A percentile compares a stretch with the other conserved stretches of the same genome.
Evolutionary conservation across 2,113 vertebrate species (phyloP).

Genomic region (Pycnonotus jocosus): DNA sequence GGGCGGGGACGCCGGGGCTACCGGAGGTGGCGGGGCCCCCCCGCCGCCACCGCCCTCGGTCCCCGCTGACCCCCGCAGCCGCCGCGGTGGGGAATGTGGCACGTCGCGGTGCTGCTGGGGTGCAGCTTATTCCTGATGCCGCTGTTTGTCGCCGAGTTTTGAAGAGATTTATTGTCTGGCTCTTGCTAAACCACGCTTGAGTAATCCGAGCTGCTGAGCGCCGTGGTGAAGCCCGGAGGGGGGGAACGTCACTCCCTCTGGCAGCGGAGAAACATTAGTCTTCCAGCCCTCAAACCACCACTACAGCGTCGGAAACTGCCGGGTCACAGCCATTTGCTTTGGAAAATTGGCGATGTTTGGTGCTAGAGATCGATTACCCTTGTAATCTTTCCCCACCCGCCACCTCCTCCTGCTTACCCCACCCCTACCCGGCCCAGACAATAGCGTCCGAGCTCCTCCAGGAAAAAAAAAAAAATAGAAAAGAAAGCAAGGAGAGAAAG

Average conservation of each 20-base stretch:
- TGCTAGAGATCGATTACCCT: constrained; percentile 72
- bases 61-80: not conserved
- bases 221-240: constrained; percentile 73
- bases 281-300: constrained; percentile 66
- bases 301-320: constrained; percentile 70
- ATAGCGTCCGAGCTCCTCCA: constrained; percentile 58
- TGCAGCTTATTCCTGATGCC: constrained; percentile 24
- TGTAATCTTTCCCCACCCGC: constrained; percentile 40
- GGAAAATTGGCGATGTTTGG: constrained; percentile 80
- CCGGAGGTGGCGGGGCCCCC: not conserved
- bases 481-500: constrained; percentile 27
- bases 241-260: constrained; percentile 74
- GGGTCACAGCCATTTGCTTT: constrained; percentile 76
- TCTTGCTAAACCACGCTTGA: constrained; percentile 70
- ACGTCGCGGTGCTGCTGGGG: not conserved
- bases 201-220: constrained; percentile 74
- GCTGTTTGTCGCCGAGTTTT: constrained; percentile 46
- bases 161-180: constrained; percentile 64
- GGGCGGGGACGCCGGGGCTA: not conserved
- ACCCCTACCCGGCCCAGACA: constrained; percentile 54
- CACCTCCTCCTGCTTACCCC: constrained; percentile 10
- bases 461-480: constrained; percentile 33
- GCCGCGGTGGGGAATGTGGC: not conserved
- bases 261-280: constrained; percentile 72
- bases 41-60: not conserved